Percentiles rank a stretch among this genome's conserved stretches.
These are phyloP conservation scores for Malurus alboscapulatus DNA, from an alignment of 2,113 vertebrate genomes.

Conservation along the genomic window DNA sequence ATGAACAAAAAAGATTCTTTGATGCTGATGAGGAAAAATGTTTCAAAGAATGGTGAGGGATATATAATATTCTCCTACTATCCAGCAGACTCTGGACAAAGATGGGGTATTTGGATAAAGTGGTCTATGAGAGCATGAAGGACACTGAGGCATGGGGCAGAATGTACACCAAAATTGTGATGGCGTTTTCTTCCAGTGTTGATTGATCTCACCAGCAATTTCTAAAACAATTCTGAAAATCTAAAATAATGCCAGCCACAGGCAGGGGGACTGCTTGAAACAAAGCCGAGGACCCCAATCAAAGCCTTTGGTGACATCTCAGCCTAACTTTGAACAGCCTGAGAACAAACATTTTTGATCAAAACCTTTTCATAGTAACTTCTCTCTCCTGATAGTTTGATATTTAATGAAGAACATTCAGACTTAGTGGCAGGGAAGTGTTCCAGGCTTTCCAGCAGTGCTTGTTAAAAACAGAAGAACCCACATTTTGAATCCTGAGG, in stretches of 20 bases:
- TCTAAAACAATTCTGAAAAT: background rate
- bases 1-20: background rate
- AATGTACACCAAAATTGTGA: background rate
- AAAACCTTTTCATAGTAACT: background rate
- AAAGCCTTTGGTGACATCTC: background rate
- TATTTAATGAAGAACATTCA: background rate
- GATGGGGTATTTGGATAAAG: background rate
- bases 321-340: background rate
- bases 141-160: background rate
- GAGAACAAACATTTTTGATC: background rate
- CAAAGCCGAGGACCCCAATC: background rate
- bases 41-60: background rate
- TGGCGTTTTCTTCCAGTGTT: background rate
- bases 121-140: background rate
- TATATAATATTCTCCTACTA: background rate
- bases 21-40: background rate
- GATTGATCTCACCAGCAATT: background rate
- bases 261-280: fast-evolving
- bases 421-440: background rate
- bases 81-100: background rate
- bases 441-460: background rate
- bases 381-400: background rate
- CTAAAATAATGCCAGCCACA: background rate
- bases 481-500: background rate
- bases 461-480: background rate